Conservation (phyloP, 1,140 invertebrate genomes). For the Tetragnatha versicolor region DNA sequence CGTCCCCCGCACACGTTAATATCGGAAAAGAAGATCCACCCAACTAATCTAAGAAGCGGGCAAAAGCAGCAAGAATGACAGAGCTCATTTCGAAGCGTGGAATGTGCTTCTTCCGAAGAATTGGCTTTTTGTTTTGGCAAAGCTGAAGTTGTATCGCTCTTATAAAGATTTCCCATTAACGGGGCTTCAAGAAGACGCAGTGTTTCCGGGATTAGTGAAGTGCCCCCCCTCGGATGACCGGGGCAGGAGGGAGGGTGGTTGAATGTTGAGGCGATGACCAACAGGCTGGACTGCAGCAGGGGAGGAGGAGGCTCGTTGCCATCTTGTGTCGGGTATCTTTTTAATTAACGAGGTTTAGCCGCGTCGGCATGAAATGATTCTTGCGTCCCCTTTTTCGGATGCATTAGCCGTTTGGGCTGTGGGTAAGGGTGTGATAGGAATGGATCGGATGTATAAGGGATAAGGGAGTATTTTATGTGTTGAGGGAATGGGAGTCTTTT, state of each 20-base stretch:
- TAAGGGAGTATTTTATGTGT: too few species aligned
- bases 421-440: too few species aligned
- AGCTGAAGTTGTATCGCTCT: conserved; percentile 54
- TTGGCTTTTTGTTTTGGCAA: conserved; percentile 54
- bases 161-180: conserved; percentile 56
- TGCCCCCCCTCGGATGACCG: not conserved
- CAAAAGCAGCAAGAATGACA: conserved; percentile 44
- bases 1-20: too few species aligned
- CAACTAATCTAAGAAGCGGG: too few species aligned
- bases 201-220: conserved; percentile 55
- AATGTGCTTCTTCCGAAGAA: conserved; percentile 39
- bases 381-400: not conserved
- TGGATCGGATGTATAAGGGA: too few species aligned
- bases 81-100: conserved; percentile 44
- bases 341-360: conserved; percentile 55
- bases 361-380: conserved; percentile 39
- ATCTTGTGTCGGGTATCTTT: conserved; percentile 52
- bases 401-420: too few species aligned
- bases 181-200: conserved; percentile 39
- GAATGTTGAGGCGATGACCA: conserved; percentile 47
- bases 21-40: too few species aligned
- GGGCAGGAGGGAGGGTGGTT: not conserved
- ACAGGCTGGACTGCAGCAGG: conserved; percentile 51
- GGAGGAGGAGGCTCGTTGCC: conserved; percentile 42
- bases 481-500: too few species aligned